Percentiles rank a stretch among this genome's conserved stretches.
phyloP scores from a whole-genome alignment of 2,797 vertebrate genomes.

The Sebastiscus albofasciatus region DNA sequence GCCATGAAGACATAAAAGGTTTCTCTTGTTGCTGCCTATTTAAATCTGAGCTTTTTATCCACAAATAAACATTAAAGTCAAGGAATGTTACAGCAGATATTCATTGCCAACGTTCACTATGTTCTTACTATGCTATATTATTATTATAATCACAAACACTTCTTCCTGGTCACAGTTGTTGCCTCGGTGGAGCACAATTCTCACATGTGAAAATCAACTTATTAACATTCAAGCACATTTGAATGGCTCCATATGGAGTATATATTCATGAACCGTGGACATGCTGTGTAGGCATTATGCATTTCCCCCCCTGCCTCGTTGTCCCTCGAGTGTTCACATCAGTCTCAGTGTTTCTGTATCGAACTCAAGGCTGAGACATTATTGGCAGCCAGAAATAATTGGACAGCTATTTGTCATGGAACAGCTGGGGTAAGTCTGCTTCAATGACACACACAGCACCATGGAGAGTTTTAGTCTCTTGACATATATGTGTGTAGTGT shows the following conservation, averaged over 20 bases:
- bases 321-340: background rate
- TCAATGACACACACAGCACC: background rate
- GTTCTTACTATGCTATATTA: background rate
- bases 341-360: background rate
- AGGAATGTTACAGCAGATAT: background rate
- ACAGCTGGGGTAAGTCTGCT: background rate
- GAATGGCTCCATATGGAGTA: background rate
- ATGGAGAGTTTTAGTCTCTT: background rate
- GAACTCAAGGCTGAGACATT: background rate
- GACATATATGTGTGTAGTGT: background rate
- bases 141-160: background rate
- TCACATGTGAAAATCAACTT: background rate
- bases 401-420: background rate
- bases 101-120: background rate
- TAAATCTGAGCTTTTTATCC: background rate
- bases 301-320: background rate
- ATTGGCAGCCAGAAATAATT: background rate
- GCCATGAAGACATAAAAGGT: background rate
- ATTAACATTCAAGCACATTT: constrained; percentile 31
- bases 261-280: constrained; percentile 10
- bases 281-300: background rate
- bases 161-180: constrained; percentile 17
- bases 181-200: constrained; percentile 33
- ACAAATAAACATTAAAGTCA: background rate
- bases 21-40: background rate